These are phyloP conservation scores for Drosophila chauvacae DNA, from an alignment of 1,140 invertebrate species.

Conservation along the genomic window DNA sequence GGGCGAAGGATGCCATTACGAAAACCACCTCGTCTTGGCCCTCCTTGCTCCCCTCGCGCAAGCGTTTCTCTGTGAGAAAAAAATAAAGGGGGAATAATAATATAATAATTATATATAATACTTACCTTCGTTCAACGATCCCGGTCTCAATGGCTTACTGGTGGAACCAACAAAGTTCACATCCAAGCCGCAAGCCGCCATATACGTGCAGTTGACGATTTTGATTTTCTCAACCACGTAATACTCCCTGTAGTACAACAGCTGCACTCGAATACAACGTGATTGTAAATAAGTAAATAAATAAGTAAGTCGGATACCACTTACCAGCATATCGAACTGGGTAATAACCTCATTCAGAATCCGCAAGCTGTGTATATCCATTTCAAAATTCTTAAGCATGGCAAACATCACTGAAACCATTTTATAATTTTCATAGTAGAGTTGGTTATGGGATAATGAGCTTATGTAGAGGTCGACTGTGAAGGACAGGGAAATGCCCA, in stretches of 20 bases:
- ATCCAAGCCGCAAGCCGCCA: slow-evolving; percentile 96
- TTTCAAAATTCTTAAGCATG: slow-evolving; percentile 91
- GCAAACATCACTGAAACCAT: slow-evolving; percentile 96
- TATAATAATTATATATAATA: no score
- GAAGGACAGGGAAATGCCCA: slow-evolving; percentile 18
- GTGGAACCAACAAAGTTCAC: slow-evolving; percentile 18
- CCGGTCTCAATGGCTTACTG: neutral
- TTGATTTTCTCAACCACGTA: slow-evolving; percentile 94
- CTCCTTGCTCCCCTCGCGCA: accelerated
- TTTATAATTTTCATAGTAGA: slow-evolving; percentile 93
- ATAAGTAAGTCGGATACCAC: neutral
- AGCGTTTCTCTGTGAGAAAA: neutral
- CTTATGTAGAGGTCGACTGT: slow-evolving; percentile 91
- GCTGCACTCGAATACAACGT: neutral
- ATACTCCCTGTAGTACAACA: slow-evolving; percentile 40
- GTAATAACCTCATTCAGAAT: slow-evolving; percentile 95
- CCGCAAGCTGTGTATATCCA: slow-evolving; percentile 88
- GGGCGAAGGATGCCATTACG: slow-evolving; percentile 55
- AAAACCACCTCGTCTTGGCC: slow-evolving; percentile 46
- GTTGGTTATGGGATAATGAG: slow-evolving; percentile 88
- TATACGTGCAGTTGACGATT: slow-evolving; percentile 96
- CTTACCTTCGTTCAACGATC: neutral
- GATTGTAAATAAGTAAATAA: no score
- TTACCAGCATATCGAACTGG: slow-evolving; percentile 90
- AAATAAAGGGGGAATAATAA: no score